phyloP scores from a whole-genome alignment of 2,797 vertebrate species.

The Zalophus californianus region DNA sequence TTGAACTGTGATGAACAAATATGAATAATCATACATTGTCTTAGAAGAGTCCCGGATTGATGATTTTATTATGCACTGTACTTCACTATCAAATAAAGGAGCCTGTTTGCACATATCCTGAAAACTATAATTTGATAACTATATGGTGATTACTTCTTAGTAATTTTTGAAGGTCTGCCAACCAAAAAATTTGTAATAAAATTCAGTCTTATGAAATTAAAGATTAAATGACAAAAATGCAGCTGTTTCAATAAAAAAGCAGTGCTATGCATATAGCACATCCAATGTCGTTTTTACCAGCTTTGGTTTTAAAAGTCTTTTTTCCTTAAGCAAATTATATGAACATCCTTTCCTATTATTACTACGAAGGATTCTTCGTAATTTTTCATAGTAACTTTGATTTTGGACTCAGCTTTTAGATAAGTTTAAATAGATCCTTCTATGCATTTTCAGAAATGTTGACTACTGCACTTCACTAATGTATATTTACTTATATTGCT shows the following conservation, averaged over 20 bases:
- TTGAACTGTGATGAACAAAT: background rate
- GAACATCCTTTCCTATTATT: slow-evolving; percentile 47
- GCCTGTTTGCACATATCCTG: background rate
- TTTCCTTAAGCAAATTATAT: slow-evolving; percentile 27
- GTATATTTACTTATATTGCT: background rate
- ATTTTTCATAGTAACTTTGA: slow-evolving; percentile 57
- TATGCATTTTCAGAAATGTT: background rate
- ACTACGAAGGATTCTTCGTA: background rate
- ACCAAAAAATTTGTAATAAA: slow-evolving; percentile 35
- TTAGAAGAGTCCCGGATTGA: background rate
- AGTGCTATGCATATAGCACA: background rate
- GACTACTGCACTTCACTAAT: background rate
- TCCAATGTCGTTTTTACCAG: background rate
- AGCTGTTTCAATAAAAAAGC: background rate
- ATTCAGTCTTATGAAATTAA: slow-evolving; percentile 43
- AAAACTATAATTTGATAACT: slow-evolving; percentile 53
- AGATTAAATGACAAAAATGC: slow-evolving; percentile 58
- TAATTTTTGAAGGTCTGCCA: slow-evolving; percentile 58
- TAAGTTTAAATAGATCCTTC: slow-evolving; percentile 43
- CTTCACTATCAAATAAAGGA: slow-evolving; percentile 4
- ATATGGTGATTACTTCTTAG: slow-evolving; percentile 30
- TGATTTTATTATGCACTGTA: background rate
- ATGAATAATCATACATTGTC: background rate
- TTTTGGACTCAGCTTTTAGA: slow-evolving; percentile 1
- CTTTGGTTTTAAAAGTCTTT: slow-evolving; percentile 10